A percentile compares a stretch with the other conserved stretches of the same genome.
Conservation (phyloP, 2,797 vertebrate genomes). For the Distichodus sexfasciatus region DNA sequence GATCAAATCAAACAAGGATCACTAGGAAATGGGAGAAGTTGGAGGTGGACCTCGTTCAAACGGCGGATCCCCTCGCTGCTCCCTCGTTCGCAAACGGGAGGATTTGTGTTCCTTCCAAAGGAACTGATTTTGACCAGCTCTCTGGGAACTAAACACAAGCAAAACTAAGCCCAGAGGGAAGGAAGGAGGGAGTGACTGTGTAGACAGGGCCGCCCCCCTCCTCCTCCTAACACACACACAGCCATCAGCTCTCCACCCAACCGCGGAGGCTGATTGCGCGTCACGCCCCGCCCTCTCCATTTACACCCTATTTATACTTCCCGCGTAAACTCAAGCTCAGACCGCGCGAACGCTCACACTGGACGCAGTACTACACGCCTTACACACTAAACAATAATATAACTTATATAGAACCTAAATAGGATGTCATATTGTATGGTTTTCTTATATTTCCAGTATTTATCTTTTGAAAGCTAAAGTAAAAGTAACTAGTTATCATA, state of each 20-base stretch:
- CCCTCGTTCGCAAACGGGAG: conserved; percentile 70
- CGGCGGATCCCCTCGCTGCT: conserved; percentile 71
- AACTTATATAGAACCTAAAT: no score
- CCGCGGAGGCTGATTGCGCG: conserved; percentile 51
- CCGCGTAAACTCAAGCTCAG: no score
- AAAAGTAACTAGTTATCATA: no score
- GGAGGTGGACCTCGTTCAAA: conserved; percentile 72
- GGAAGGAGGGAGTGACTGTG: conserved; percentile 77
- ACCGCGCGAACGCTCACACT: no score
- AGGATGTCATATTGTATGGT: no score
- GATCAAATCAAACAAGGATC: conserved; percentile 66
- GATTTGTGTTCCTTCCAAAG: conserved; percentile 89
- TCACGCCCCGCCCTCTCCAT: conserved; percentile 33
- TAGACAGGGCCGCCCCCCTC: conserved; percentile 63
- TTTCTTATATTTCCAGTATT: no score
- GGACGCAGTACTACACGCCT: no score
- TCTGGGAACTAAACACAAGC: conserved; percentile 88
- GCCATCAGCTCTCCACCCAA: conserved; percentile 55
- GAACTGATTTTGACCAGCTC: conserved; percentile 91
- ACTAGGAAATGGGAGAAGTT: conserved; percentile 66
- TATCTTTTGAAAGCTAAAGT: no score
- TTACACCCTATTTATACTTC: background rate
- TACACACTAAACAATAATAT: no score
- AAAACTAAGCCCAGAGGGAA: conserved; percentile 76
- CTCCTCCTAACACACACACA: conserved; percentile 55